Conservation (phyloP, 2,797 vertebrate species). For the Phoebastria nigripes region DNA sequence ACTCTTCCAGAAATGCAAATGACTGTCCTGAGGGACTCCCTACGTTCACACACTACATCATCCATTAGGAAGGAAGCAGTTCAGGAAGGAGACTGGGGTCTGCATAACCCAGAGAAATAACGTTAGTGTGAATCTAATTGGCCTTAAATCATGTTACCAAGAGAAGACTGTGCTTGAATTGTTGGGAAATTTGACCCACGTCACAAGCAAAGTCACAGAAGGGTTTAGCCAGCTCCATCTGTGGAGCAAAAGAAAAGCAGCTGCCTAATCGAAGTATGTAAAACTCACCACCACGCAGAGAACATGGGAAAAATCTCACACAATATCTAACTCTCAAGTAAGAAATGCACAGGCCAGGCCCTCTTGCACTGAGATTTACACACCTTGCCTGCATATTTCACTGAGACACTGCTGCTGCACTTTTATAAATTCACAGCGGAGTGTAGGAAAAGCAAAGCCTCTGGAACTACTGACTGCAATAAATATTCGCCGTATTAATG, state of each 20-base stretch:
- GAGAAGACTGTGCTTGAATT: neutral
- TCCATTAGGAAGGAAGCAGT: neutral
- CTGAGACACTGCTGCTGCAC: neutral
- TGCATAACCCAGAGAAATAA: neutral
- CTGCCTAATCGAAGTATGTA: fast-evolving
- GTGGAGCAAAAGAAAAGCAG: neutral
- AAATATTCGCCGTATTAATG: neutral
- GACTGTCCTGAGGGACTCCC: neutral
- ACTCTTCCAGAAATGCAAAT: conserved; percentile 25
- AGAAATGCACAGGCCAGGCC: neutral
- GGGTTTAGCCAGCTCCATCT: neutral
- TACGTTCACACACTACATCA: neutral
- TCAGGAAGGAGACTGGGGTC: neutral
- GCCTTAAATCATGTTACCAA: neutral
- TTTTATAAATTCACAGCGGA: neutral
- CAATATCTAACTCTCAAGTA: neutral
- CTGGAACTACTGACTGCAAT: neutral
- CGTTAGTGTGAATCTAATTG: neutral
- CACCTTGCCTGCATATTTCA: neutral
- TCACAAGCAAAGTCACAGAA: neutral
- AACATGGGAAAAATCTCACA: neutral
- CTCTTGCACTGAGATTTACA: neutral
- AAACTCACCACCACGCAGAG: neutral
- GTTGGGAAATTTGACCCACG: neutral
- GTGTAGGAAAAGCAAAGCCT: neutral